Base-by-base conservation (phyloP, 1,140 invertebrate genomes). In the Aphelinus atriplicis region DNA sequence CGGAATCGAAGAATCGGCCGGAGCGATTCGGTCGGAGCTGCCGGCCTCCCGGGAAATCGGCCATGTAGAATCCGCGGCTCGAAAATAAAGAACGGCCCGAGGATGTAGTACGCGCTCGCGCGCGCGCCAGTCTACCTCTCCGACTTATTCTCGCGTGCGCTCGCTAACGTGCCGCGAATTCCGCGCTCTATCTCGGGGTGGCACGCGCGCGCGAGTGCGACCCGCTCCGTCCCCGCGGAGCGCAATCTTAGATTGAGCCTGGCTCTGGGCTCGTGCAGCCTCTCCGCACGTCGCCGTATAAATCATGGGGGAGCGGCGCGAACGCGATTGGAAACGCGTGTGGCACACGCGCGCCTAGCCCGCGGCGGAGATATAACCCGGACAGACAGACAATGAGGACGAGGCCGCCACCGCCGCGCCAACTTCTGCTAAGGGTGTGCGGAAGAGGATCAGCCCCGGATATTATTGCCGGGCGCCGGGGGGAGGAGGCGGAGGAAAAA, bases 201-300 rank as follows among this genome's bases (percentile, higher is more conserved):
- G 26, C 26, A 26, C 26, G 26, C 26, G 26, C 26, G 26, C 26
- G 26, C 26, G 26, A 26, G 26, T 26, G 26, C 26, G 26, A 26
- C 26, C 26, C 9, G 46, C 46, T 9, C 9, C 62, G 10, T 9
- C 7, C 47, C 9, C 47, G n/a, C 56, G 48, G 48, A 65, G 65
- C 58, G 62, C 60, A 71, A 75, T 75, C 74, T 60, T 71, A 63
- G 74, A 76, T 76, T 61, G 71, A 76, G 68, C 42, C 42, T 7
- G 4, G 9, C 4, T 60, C 61, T 26, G 26, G 26, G 56, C 64
- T 76, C 62, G 56, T 70, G 5, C 4, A 26, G 10, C 56, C 58
- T 73, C 48, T 60, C 47, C 56, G 9, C 51, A 57, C 65, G 42
- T 68, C 65, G 50, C 43, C n/a, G 51, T 64, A 70, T 75, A 75